phyloP scores from a whole-genome alignment of 2,888 invertebrate genomes.

The Pseudanteris insignis region DNA sequence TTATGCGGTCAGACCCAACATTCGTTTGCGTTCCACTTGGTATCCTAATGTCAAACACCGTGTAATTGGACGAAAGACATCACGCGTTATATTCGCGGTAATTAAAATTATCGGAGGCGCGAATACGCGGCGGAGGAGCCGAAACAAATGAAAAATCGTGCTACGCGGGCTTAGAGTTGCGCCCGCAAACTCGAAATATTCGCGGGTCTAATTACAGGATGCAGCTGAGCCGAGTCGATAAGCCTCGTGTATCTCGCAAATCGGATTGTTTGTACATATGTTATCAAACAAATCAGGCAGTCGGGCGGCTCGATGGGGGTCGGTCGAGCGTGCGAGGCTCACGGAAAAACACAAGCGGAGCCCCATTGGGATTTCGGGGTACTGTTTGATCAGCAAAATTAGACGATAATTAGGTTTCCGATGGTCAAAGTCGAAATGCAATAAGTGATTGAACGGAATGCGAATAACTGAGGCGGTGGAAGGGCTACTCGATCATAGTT shows the following conservation, averaged over 20 bases:
- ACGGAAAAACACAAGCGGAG: too few species aligned
- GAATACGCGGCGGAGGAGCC: not conserved
- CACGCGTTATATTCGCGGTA: slow-evolving; percentile 11
- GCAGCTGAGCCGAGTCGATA: not conserved
- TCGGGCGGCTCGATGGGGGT: too few species aligned
- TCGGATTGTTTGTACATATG: slow-evolving; percentile 13
- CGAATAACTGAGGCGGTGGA: too few species aligned
- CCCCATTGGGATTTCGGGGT: too few species aligned
- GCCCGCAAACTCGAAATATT: slow-evolving; percentile 5
- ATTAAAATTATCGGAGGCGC: slow-evolving; percentile 27
- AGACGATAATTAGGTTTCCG: too few species aligned
- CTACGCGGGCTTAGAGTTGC: slow-evolving; percentile 4
- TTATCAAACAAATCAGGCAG: slow-evolving; percentile 10
- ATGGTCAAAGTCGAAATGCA: too few species aligned
- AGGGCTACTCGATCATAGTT: too few species aligned
- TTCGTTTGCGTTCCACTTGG: slow-evolving; percentile 8
- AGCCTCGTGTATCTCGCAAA: not conserved
- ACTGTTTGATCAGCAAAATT: too few species aligned
- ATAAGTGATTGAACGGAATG: too few species aligned
- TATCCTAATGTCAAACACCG: slow-evolving; percentile 32
- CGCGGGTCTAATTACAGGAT: slow-evolving; percentile 9
- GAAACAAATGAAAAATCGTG: slow-evolving; percentile 12
- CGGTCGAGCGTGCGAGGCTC: too few species aligned
- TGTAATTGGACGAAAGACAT: slow-evolving; percentile 17
- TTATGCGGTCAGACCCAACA: slow-evolving; percentile 3